Conservation (phyloP, 1,140 invertebrate species). For the Geopemphigus sp. region DNA sequence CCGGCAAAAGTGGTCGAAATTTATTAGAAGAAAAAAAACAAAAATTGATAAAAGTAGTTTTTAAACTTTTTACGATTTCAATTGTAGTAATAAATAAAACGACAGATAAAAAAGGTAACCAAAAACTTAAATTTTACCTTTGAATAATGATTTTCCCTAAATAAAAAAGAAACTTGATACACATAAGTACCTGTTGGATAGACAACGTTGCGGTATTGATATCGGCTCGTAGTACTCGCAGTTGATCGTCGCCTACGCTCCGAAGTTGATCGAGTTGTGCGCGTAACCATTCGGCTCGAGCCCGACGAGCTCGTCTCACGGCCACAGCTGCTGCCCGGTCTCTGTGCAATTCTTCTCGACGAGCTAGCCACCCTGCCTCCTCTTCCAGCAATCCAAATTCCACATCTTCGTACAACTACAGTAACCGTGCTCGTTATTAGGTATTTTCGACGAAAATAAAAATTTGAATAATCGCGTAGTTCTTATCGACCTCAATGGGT, state of each 20-base stretch:
- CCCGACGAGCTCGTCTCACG: constrained; percentile 65
- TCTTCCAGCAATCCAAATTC: constrained; percentile 93
- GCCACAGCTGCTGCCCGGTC: constrained; percentile 68
- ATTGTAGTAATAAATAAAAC: too few relatives aligned
- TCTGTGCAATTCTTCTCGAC: constrained; percentile 76
- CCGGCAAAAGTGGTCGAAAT: too few relatives aligned
- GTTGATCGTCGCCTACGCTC: constrained; percentile 63
- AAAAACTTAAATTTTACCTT: too few relatives aligned
- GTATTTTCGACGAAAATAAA: too few relatives aligned
- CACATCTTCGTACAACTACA: constrained; percentile 80
- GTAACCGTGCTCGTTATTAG: constrained; percentile 35
- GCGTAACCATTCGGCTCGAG: constrained; percentile 66
- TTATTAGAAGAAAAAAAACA: too few relatives aligned
- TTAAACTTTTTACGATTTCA: too few relatives aligned
- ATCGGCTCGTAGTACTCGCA: constrained; percentile 64
- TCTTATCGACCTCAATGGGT: background rate
- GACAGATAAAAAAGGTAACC: too few relatives aligned
- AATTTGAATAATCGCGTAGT: background rate
- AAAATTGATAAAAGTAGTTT: too few relatives aligned
- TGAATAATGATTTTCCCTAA: too few relatives aligned
- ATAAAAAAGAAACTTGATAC: too few relatives aligned
- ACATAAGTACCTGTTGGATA: constrained; percentile 62
- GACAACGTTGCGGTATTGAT: constrained; percentile 62
- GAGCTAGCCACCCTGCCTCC: constrained; percentile 77
- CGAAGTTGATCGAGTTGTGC: constrained; percentile 65